Conservation (phyloP, 2,888 invertebrate species). For the Drosophila hamatofila region DNA sequence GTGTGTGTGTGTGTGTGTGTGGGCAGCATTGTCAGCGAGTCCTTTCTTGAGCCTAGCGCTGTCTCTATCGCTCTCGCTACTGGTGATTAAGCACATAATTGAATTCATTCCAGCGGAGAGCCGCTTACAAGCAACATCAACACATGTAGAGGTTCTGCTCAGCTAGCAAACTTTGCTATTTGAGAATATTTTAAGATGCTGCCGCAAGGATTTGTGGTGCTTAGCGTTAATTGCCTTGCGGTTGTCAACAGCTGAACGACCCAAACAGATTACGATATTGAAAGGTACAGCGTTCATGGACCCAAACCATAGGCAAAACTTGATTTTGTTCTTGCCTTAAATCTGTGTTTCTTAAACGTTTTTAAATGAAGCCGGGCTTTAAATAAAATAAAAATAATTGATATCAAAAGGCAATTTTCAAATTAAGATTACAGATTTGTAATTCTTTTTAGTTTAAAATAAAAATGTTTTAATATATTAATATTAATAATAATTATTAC, state of each 20-base stretch:
- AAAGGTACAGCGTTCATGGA: conserved; percentile 14
- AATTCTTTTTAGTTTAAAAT: too few relatives aligned
- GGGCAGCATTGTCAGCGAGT: conserved; percentile 60
- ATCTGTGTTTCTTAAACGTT: neutral
- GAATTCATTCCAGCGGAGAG: conserved; percentile 74
- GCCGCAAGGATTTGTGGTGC: conserved; percentile 74
- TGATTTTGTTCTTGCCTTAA: neutral
- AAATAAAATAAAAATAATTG: neutral
- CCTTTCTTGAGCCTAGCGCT: conserved; percentile 24
- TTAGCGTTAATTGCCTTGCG: conserved; percentile 78
- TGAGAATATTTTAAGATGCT: conserved; percentile 66
- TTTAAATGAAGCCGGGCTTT: neutral
- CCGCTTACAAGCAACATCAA: conserved; percentile 57
- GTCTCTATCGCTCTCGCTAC: conserved; percentile 21
- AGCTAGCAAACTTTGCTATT: conserved; percentile 59
- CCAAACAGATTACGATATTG: conserved; percentile 20
- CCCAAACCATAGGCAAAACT: neutral
- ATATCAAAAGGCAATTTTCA: too few relatives aligned
- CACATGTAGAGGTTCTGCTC: conserved; percentile 53
- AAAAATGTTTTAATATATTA: too few relatives aligned
- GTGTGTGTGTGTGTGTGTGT: conserved; percentile 14
- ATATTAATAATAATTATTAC: too few relatives aligned
- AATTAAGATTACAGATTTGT: too few relatives aligned
- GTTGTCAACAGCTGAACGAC: conserved; percentile 58
- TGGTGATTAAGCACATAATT: conserved; percentile 83